Conservation (phyloP, 2,113 vertebrate genomes). For the Sclerurus mexicanus region DNA sequence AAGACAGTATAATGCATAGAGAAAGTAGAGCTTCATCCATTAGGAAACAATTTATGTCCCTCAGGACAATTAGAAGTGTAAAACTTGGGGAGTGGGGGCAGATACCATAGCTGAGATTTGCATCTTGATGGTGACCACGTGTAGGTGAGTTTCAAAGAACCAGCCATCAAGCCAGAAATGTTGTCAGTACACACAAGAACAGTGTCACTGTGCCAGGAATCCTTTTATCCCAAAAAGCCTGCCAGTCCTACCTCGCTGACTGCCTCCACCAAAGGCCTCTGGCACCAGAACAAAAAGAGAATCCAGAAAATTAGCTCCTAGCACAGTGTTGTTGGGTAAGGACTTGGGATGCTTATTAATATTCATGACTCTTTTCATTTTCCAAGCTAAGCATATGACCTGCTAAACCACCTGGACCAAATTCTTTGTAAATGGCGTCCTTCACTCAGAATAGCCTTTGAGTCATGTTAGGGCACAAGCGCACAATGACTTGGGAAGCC, state of each 20-base stretch:
- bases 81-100: fast-evolving
- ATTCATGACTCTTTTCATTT: neutral
- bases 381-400: neutral
- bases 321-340: neutral
- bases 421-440: neutral
- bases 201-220: fast-evolving
- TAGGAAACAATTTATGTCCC: neutral
- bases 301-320: neutral
- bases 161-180: neutral
- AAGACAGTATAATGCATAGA: too few species aligned
- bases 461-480: neutral
- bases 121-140: neutral
- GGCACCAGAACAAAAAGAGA: neutral
- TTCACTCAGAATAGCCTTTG: neutral
- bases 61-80: neutral
- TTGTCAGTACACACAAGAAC: neutral
- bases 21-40: neutral
- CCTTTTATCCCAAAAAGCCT: neutral
- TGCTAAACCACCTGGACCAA: neutral
- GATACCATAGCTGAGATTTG: neutral
- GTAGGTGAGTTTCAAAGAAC: neutral
- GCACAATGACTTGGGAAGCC: neutral
- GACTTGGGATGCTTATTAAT: neutral
- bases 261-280: neutral
- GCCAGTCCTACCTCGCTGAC: too few species aligned